Evolutionary conservation across 2,113 vertebrate species (phyloP).

Genomic region (Corydoras sp.): DNA sequence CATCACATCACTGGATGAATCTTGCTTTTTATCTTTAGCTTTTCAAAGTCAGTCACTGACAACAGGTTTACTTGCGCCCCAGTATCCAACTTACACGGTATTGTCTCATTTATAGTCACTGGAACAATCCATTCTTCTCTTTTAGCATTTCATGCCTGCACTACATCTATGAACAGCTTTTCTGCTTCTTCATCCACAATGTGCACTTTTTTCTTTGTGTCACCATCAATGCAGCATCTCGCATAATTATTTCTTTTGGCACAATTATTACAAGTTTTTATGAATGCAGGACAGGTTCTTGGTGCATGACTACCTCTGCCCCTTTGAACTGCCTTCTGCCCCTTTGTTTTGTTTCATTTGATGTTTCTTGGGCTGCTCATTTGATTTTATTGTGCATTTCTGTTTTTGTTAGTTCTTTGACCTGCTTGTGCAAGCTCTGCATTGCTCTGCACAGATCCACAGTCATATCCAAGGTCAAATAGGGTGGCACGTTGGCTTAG

Average conservation of each 20-base stretch:
- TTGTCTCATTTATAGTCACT: constrained; percentile 21
- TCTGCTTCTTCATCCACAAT: constrained; percentile 13
- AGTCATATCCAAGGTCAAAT: constrained; percentile 24
- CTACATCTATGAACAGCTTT: constrained; percentile 19
- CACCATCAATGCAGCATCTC: constrained; percentile 5
- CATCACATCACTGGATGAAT: constrained; percentile 11
- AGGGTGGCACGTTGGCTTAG: too few relatives aligned
- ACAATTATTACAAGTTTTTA: constrained; percentile 23
- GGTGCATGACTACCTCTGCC: constrained; percentile 1
- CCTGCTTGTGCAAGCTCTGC: constrained; percentile 4
- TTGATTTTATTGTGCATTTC: constrained; percentile 6
- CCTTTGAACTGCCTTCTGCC: not conserved
- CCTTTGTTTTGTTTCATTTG: not conserved
- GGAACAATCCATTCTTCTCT: constrained; percentile 25
- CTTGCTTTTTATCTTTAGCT: constrained; percentile 24
- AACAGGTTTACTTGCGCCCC: constrained; percentile 31
- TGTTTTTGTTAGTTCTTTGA: constrained; percentile 20
- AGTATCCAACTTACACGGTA: constrained; percentile 31
- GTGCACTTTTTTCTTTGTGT: constrained; percentile 22
- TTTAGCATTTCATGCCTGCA: not conserved
- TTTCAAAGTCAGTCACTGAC: constrained; percentile 7
- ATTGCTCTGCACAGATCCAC: constrained; percentile 23
- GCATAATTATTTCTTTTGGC: constrained; percentile 26
- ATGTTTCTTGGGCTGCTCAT: not conserved
- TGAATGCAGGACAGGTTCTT: constrained; percentile 29